Evolutionary conservation across 2,113 vertebrate genomes (phyloP), one percentile per base, ranked within the genome.

Genomic region (Apodemus speciosus): DNA sequence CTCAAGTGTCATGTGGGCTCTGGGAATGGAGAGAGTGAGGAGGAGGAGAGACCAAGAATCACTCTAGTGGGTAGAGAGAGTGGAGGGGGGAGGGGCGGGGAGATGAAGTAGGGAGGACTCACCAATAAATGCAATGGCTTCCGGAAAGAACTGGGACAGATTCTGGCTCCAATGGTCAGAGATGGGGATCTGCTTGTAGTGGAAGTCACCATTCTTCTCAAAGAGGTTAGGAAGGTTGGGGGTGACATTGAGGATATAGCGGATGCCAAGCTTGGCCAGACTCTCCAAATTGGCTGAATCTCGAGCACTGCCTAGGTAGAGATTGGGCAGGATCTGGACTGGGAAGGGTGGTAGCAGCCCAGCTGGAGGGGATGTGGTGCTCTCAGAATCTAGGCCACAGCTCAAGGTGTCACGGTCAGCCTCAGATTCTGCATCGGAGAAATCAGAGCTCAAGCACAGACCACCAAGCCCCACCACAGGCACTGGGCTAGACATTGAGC

Each of bases 101-200:
- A 71, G 68, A 68, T 8, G 20, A 75, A 60, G 4, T 1, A 3
- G 27, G 23, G 68, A 0, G 10, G 35, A 98, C 98, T 99, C 96
- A 99, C 99, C 99, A 62, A 99, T 99, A 97, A 99, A 99, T 0
- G 98, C 98, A 77, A 99, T 99, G 86, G 99, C 99, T 93, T 99
- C 99, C 0, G 99, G 99, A 94, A 99, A 99, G 98, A 99, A 99
- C 98, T 99, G 99, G 30, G 98, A 99, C 95, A 99, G 96, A 92
- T 99, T 99, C 97, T 99, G 98, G 97, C 99, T 99, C 99, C 99
- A 99, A 97, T 99, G 99, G 96, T 99, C 99, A 0, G 98, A 99
- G 97, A 99, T 99, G 91, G 99, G 99, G 90, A 99, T 99, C 98
- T 99, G 98, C 97, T 99, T 99, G 98, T 99, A 99, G 96, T 98